phyloP scores from a whole-genome alignment of 2,113 vertebrate genomes.

The Pleuronectes platessa region DNA sequence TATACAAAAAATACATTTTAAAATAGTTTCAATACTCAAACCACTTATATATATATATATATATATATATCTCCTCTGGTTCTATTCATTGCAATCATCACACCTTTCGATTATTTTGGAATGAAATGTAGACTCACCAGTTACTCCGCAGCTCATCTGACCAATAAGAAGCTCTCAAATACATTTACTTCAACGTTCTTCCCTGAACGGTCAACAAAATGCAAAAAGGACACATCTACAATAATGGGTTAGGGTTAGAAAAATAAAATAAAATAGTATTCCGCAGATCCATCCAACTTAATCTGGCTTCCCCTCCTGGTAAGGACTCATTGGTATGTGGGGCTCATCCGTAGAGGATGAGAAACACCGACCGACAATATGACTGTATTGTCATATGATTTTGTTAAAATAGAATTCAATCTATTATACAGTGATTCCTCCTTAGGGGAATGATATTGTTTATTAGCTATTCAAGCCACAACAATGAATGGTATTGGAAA shows the following conservation, averaged over 20 bases:
- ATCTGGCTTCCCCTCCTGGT: constrained; percentile 16
- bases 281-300: constrained; percentile 27
- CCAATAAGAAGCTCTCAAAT: constrained; percentile 11
- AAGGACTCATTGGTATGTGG: constrained; percentile 1
- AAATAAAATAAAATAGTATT: constrained; percentile 43
- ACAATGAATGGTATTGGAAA: no score
- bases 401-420: no score
- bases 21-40: neutral
- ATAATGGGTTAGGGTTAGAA: no score
- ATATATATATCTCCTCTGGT: neutral
- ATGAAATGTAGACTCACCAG: constrained; percentile 9
- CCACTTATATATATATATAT: neutral
- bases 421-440: no score
- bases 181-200: constrained; percentile 9
- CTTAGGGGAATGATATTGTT: no score
- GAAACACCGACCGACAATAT: neutral
- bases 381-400: no score
- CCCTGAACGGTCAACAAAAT: neutral
- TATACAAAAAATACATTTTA: no score
- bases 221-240: neutral
- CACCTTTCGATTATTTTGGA: neutral
- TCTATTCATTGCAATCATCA: constrained; percentile 25
- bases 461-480: no score
- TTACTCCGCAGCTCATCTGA: constrained; percentile 30
- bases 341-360: constrained; percentile 13